A percentile compares a stretch with the other conserved stretches of the same genome.
phyloP scores from a whole-genome alignment of 1,140 invertebrate species.

The Rhopalosiphum padi region DNA sequence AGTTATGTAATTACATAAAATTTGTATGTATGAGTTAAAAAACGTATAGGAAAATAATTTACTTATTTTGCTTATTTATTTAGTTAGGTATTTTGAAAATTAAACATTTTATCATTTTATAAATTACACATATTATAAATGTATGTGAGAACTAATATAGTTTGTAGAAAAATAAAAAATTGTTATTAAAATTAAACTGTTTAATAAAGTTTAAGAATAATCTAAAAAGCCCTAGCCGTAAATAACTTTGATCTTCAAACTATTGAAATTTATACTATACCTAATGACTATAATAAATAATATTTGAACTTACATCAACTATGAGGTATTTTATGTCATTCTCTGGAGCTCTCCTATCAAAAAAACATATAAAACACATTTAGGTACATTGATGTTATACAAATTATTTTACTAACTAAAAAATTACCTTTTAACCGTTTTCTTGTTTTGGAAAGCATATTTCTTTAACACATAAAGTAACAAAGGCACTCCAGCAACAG shows the following conservation, averaged over 20 bases:
- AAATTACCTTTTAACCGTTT: neutral
- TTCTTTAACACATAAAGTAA: slow-evolving; percentile 21
- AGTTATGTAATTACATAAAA: neutral
- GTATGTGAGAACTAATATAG: neutral
- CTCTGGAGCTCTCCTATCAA: slow-evolving; percentile 25
- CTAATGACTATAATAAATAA: neutral
- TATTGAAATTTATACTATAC: neutral
- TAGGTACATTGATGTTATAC: neutral
- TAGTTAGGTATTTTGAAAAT: too few relatives aligned
- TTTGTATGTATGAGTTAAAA: neutral
- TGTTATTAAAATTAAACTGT: neutral
- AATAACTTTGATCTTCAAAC: neutral
- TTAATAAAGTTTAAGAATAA: neutral
- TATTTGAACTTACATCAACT: slow-evolving; percentile 52
- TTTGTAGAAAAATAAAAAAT: neutral
- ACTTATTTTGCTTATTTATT: too few relatives aligned
- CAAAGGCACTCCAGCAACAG: slow-evolving; percentile 41
- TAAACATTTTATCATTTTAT: too few relatives aligned
- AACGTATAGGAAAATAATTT: neutral
- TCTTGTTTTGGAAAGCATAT: neutral
- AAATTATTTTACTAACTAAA: neutral
- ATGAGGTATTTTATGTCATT: slow-evolving; percentile 50
- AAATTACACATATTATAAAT: neutral
- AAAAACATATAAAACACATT: neutral
- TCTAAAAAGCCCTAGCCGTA: neutral